A percentile compares a stretch with the other conserved stretches of the same genome.
Conservation (phyloP, 2,113 vertebrate genomes). For the Rostratula benghalensis region DNA sequence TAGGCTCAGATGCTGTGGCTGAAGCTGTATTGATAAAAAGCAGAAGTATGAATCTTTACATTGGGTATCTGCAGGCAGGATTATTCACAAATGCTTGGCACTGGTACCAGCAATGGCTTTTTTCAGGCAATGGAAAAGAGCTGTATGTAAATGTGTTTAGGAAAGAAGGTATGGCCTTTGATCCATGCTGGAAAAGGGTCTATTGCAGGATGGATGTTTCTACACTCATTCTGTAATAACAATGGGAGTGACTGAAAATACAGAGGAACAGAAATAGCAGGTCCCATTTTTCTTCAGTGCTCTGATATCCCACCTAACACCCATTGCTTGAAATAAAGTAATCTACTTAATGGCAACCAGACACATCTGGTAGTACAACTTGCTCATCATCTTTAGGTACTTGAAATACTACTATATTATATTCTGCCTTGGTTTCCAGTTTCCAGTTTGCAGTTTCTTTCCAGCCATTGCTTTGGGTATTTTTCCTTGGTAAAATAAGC, state of each 20-base stretch:
- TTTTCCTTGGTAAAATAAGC: constrained; percentile 32
- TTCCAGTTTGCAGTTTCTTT: too few relatives aligned
- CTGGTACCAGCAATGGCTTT: background rate
- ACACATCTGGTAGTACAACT: constrained; percentile 22
- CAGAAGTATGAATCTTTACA: background rate
- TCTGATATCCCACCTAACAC: constrained; percentile 52
- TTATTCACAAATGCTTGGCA: constrained; percentile 24
- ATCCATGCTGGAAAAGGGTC: constrained; percentile 12
- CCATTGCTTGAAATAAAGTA: constrained; percentile 23
- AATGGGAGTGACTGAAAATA: background rate
- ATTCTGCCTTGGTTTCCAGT: background rate
- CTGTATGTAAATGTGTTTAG: background rate
- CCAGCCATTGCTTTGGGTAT: constrained; percentile 3
- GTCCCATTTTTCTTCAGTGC: constrained; percentile 41
- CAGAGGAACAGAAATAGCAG: background rate
- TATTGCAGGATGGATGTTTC: background rate
- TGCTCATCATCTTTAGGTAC: constrained; percentile 17
- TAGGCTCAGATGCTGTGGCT: constrained; percentile 9
- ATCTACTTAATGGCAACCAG: background rate
- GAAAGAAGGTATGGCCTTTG: background rate
- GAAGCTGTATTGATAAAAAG: constrained; percentile 31
- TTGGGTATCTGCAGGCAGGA: background rate
- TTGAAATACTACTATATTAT: constrained; percentile 18
- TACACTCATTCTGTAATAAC: constrained; percentile 21
- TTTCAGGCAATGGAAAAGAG: constrained; percentile 9